Percentiles rank a stretch among this genome's conserved stretches.
Conservation (phyloP, 2,888 invertebrate species). For the Synanthedon myopaeformis region DNA sequence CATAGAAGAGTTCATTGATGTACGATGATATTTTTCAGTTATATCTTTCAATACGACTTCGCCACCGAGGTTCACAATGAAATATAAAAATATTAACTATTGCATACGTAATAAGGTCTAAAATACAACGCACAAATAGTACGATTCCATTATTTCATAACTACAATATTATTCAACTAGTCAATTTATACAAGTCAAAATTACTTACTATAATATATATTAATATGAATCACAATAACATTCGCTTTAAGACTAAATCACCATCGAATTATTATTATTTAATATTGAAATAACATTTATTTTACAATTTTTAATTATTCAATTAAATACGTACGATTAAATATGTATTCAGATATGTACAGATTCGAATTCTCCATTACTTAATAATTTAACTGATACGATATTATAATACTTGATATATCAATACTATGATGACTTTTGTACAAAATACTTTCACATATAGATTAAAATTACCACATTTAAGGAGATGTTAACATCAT, state of each 20-base stretch:
- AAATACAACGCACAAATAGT: slow-evolving; percentile 3
- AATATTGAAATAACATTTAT: background rate
- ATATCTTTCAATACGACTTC: slow-evolving; percentile 3
- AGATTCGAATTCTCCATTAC: slow-evolving; percentile 7
- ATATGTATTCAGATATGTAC: slow-evolving; percentile 35
- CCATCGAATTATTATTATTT: background rate
- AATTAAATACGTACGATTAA: slow-evolving; percentile 1
- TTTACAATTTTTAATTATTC: slow-evolving; percentile 1
- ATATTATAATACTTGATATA: background rate
- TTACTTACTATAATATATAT: slow-evolving; percentile 7
- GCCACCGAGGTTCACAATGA: slow-evolving; percentile 2
- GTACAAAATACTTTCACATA: background rate
- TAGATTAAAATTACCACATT: background rate
- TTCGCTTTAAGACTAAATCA: background rate
- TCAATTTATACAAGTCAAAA: slow-evolving; percentile 12
- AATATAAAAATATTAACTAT: slow-evolving; percentile 4
- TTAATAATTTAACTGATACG: background rate
- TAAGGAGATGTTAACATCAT: too few species aligned
- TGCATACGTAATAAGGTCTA: slow-evolving; percentile 1
- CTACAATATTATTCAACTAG: slow-evolving; percentile 13
- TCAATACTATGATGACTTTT: background rate
- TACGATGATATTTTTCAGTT: too few species aligned
- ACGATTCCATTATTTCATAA: slow-evolving; percentile 6
- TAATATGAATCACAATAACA: slow-evolving; percentile 3
- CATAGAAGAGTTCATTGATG: too few species aligned